Evolutionary conservation across 2,888 invertebrate genomes (phyloP).

Genomic region (Sussaba pulchella): DNA sequence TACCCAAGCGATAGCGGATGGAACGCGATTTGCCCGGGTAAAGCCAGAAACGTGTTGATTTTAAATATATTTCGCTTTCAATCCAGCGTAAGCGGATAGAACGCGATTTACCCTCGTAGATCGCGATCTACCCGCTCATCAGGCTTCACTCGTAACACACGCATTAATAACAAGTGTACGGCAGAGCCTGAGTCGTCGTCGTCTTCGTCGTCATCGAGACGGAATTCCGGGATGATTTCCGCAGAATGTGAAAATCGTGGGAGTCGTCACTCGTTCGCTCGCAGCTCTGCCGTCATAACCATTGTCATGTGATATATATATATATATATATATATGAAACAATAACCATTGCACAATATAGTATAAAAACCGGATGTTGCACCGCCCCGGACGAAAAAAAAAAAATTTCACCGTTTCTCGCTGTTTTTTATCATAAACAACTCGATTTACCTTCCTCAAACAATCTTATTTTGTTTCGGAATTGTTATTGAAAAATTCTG

Average conservation of each 20-base stretch:
- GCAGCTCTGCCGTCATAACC: background rate
- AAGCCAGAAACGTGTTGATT: too few species aligned
- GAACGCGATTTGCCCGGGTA: too few species aligned
- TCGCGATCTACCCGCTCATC: too few species aligned
- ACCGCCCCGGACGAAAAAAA: background rate
- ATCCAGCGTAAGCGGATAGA: too few species aligned
- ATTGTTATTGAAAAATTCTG: background rate
- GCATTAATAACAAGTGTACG: constrained; percentile 15
- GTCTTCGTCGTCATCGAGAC: constrained; percentile 54
- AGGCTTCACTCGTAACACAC: too few species aligned
- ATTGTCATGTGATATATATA: constrained; percentile 9
- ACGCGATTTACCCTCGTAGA: too few species aligned
- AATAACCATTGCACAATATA: constrained; percentile 13
- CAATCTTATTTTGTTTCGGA: too few species aligned
- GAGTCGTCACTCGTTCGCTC: constrained; percentile 19
- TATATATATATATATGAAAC: constrained; percentile 1
- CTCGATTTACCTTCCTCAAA: too few species aligned
- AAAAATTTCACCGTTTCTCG: background rate
- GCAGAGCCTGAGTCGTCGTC: constrained; percentile 3
- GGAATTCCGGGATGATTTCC: constrained; percentile 60
- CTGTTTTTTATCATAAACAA: background rate
- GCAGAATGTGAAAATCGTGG: constrained; percentile 47
- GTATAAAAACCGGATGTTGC: constrained; percentile 15
- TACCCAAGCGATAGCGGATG: too few species aligned
- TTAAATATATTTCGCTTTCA: too few species aligned